Conservation (phyloP, 2,113 vertebrate species). For the Alaudala cheleensis region DNA sequence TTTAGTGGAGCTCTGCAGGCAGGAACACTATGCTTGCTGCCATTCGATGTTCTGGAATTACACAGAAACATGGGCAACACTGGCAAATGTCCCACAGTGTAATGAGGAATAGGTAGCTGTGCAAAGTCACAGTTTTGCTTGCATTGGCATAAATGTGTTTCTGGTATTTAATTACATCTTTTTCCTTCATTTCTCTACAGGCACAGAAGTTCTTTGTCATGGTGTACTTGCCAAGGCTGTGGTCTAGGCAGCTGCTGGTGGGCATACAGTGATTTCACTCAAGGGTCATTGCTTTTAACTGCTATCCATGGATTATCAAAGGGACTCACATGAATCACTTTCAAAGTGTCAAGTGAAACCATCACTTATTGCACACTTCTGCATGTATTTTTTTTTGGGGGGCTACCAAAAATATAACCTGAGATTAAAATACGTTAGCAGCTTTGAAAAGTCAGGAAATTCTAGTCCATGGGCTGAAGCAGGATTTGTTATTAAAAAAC, state of each 20-base stretch:
- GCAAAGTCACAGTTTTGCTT: not conserved
- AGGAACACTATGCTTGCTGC: slow-evolving; percentile 22
- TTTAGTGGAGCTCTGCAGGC: slow-evolving; percentile 53
- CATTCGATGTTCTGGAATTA: slow-evolving; percentile 43
- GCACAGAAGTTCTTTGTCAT: not conserved
- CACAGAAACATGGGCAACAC: not conserved
- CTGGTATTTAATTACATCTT: not conserved
- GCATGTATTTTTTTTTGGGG: not conserved
- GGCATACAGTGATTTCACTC: not conserved
- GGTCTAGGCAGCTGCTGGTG: not conserved
- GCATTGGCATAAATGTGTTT: not conserved
- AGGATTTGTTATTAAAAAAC: not conserved
- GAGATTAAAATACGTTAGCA: not conserved
- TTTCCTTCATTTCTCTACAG: not conserved
- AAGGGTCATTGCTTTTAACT: not conserved
- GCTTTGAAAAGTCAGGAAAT: not conserved
- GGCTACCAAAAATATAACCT: not conserved
- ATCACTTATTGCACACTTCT: not conserved
- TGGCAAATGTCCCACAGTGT: not conserved
- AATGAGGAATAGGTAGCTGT: slow-evolving; percentile 10
- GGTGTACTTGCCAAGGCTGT: not conserved
- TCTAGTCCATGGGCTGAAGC: not conserved
- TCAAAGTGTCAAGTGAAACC: not conserved
- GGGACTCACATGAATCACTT: not conserved
- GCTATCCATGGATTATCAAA: not conserved